Evolutionary conservation across 2,888 invertebrate genomes (phyloP), one percentile per base, ranked within the genome.

Genomic region (Drosophila macrothrix): DNA sequence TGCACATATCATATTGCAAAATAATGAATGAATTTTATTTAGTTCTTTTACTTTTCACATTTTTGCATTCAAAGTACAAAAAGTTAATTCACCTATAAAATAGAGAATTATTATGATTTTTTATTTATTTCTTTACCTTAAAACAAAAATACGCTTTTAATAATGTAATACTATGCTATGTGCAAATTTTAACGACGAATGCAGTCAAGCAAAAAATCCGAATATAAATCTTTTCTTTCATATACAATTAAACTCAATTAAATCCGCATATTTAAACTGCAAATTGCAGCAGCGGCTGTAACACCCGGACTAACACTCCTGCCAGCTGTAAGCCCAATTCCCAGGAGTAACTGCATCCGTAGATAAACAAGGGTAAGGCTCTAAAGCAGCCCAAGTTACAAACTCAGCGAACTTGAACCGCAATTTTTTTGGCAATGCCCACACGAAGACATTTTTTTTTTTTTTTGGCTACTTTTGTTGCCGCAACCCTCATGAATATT

Each of bases 401-500:
- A 76, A 80, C 77, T 74, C 90, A 90, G 67, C 90, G 86, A 91
- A 90, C 84, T 90, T 91, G 91, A 91, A 90, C 90, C 90, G 79
- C 86, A 91, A 83, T 33, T 31, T 41, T 82, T 84, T 87, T 78
- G 87, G 90, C 80, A 84, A 78, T 80, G 72, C 71, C 69, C 63
- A 61, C 60, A 79, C 62, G 73, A 76, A 85, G 83, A 88, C 83
- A 83, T 80, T 86, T 85, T 2, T 35, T 83, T 83, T 62, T 59
- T 78, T 80, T 69, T 88, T 79, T 73, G 88, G 84, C 88, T 87
- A 90, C 84, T 90, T 85, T 79, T 82, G 76, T 81, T 76, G 74
- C 83, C 78, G 90, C 91, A 90, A 90, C 91, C 91, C 90, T 90
- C 90, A 91, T 90, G 90, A 90, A 90, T 90, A 90, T 90, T 90